phyloP scores from a whole-genome alignment of 2,888 invertebrate genomes.

The Apantesis nais region DNA sequence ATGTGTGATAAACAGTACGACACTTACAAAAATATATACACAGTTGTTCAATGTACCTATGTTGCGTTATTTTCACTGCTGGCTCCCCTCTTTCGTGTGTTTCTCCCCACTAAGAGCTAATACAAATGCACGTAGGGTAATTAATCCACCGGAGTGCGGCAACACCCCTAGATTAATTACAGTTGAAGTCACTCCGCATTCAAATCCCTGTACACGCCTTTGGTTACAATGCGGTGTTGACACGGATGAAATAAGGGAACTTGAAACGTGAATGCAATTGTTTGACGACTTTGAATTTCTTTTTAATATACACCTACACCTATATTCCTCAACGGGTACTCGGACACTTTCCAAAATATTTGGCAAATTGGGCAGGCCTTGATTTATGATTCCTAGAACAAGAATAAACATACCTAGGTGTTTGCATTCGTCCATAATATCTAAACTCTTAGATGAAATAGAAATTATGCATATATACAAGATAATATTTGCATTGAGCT shows the following conservation, averaged over 20 bases:
- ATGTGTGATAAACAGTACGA: not conserved
- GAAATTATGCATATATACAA: not conserved
- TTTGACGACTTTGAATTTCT: not conserved
- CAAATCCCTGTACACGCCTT: conserved; percentile 35
- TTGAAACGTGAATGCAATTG: conserved; percentile 11
- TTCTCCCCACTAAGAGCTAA: conserved; percentile 32
- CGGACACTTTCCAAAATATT: not conserved
- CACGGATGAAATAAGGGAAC: conserved; percentile 16
- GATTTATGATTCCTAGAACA: not conserved
- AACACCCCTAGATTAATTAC: conserved; percentile 54
- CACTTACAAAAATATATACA: not conserved
- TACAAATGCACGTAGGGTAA: conserved; percentile 46
- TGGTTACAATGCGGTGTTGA: conserved; percentile 19
- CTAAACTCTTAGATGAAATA: not conserved
- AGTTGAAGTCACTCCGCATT: conserved; percentile 51
- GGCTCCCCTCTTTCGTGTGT: conserved; percentile 20
- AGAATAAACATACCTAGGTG: not conserved
- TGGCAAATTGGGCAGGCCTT: not conserved
- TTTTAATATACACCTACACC: not conserved
- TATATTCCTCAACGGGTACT: not conserved
- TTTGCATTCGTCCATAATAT: not conserved
- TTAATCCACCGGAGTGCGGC: conserved; percentile 50
- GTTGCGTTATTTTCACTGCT: conserved; percentile 13
- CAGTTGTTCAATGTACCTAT: conserved; percentile 10
- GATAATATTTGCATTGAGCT: not conserved